These are phyloP conservation scores for Ganaspis sp. DNA, from an alignment of 1,140 invertebrate species.

Conservation along the genomic window DNA sequence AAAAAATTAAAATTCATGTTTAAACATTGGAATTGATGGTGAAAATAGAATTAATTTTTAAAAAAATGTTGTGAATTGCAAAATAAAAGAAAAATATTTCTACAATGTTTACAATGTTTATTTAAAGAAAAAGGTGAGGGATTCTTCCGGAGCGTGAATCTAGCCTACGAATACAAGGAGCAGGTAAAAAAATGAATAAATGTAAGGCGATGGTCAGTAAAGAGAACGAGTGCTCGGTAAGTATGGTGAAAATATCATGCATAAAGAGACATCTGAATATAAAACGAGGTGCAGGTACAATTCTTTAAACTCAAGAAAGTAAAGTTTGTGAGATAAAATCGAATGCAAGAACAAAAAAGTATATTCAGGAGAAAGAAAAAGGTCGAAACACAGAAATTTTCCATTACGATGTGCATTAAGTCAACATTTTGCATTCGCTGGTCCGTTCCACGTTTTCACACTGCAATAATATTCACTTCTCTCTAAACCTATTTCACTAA, in stretches of 20 bases:
- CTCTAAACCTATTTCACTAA: not conserved
- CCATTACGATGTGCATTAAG: not conserved
- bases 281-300: constrained; percentile 10
- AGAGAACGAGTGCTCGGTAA: constrained; percentile 24
- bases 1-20: too few relatives aligned
- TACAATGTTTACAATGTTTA: not conserved
- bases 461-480: not conserved
- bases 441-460: not conserved
- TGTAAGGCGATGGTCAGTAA: constrained; percentile 19
- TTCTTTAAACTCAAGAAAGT: constrained; percentile 7
- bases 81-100: too few relatives aligned
- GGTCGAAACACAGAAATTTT: not conserved
- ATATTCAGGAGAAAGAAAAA: constrained; percentile 11
- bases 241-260: constrained; percentile 27
- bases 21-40: too few relatives aligned
- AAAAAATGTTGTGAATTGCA: too few relatives aligned
- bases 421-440: not conserved
- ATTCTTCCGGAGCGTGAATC: not conserved
- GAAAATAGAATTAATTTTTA: too few relatives aligned
- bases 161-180: constrained; percentile 24
- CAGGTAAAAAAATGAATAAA: constrained; percentile 2
- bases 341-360: constrained; percentile 16
- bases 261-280: constrained; percentile 26
- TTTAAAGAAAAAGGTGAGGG: not conserved
- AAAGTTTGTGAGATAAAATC: constrained; percentile 7